Percentiles rank a stretch among this genome's conserved stretches.
Evolutionary conservation across 2,888 invertebrate genomes (phyloP).

Genomic region (Biston betularia): DNA sequence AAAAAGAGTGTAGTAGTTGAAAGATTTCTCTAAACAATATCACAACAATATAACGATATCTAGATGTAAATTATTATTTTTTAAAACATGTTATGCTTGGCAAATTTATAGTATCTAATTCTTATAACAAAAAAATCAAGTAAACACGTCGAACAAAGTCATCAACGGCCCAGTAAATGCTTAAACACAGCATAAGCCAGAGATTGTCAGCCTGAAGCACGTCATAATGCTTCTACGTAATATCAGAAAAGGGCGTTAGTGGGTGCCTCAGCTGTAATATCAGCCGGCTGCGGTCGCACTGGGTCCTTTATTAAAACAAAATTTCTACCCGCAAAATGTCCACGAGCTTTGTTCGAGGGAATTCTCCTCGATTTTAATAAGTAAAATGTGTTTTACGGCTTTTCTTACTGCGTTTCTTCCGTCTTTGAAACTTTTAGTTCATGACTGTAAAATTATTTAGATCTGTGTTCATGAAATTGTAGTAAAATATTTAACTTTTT

Average conservation of each 20-base stretch:
- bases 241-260: constrained; percentile 81
- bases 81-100: not conserved
- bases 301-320: constrained; percentile 84
- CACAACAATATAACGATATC: too few species aligned
- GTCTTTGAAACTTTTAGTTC: constrained; percentile 20
- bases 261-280: constrained; percentile 79
- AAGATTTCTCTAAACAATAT: too few species aligned
- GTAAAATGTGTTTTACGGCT: constrained; percentile 51
- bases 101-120: constrained; percentile 4
- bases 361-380: constrained; percentile 57
- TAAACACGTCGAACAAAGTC: constrained; percentile 46
- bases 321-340: constrained; percentile 80
- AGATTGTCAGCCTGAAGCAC: constrained; percentile 78
- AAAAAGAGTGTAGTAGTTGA: too few species aligned
- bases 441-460: constrained; percentile 12
- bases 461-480: not conserved
- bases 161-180: constrained; percentile 53
- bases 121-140: constrained; percentile 28
- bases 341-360: constrained; percentile 67
- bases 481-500: not conserved
- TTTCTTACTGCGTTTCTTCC: constrained; percentile 37
- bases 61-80: too few species aligned
- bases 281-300: constrained; percentile 72
- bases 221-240: constrained; percentile 81
- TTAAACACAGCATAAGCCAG: constrained; percentile 63